Evolutionary conservation across 2,797 vertebrate genomes (phyloP).

Genomic region (Crypturellus tataupa): DNA sequence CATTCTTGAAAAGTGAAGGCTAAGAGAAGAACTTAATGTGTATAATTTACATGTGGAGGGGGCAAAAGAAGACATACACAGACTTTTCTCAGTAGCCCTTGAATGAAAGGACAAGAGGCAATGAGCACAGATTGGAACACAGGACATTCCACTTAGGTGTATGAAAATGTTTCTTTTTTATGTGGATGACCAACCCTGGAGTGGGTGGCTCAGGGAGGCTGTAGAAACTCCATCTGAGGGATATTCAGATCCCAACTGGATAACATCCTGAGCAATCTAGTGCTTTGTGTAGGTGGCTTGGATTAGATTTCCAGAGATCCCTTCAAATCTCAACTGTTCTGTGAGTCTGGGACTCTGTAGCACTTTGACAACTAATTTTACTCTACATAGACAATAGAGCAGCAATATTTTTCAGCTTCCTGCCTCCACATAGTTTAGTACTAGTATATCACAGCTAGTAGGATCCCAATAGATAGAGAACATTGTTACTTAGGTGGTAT

Average conservation of each 20-base stretch:
- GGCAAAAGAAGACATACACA: neutral
- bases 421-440: neutral
- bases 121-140: neutral
- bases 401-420: neutral
- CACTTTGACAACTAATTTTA: neutral
- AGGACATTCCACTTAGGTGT: neutral
- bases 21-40: neutral
- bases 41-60: neutral
- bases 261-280: rapidly evolving
- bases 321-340: neutral
- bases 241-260: neutral
- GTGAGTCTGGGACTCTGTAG: neutral
- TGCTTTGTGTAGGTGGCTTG: rapidly evolving
- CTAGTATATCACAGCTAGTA: neutral
- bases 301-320: neutral
- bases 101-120: neutral
- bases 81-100: neutral
- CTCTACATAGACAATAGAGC: neutral
- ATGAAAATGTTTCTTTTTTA: neutral
- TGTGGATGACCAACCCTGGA: neutral
- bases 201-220: neutral
- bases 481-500: neutral
- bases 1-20: neutral
- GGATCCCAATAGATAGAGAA: neutral
- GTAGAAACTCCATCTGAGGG: neutral